Percentiles rank a stretch among this genome's conserved stretches.
phyloP scores from a whole-genome alignment of 2,888 invertebrate genomes.

The Nomada hirtipes region DNA sequence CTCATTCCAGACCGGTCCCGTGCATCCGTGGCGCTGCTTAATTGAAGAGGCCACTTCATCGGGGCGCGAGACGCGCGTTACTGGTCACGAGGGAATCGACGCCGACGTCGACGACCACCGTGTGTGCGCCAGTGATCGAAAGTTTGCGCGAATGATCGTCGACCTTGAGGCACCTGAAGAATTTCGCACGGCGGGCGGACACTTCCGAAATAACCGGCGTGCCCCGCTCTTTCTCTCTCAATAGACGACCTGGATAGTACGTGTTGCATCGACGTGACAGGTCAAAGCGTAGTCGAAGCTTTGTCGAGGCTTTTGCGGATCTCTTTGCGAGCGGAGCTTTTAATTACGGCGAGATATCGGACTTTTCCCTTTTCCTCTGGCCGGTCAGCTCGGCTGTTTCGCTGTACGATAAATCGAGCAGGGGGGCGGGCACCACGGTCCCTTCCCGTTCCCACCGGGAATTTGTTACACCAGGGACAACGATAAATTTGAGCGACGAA shows the following conservation, averaged over 20 bases:
- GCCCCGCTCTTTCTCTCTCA: neutral
- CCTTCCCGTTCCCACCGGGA: conserved; percentile 1
- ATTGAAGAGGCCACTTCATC: conserved; percentile 72
- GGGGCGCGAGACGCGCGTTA: conserved; percentile 71
- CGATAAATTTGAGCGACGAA: conserved; percentile 20
- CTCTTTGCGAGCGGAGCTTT: conserved; percentile 46
- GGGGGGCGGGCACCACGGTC: neutral
- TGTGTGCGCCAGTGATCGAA: conserved; percentile 67
- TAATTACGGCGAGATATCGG: conserved; percentile 61
- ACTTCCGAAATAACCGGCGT: neutral
- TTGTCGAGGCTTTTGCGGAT: conserved; percentile 54
- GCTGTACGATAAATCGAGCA: conserved; percentile 49
- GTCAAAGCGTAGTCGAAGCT: conserved; percentile 44
- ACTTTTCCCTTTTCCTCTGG: conserved; percentile 26
- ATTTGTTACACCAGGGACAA: conserved; percentile 26
- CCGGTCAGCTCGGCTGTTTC: conserved; percentile 19
- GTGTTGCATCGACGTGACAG: conserved; percentile 33
- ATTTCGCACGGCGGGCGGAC: conserved; percentile 24
- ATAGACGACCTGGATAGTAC: conserved; percentile 12
- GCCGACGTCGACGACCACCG: conserved; percentile 22
- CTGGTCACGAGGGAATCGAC: conserved; percentile 66
- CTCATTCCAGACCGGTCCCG: conserved; percentile 60
- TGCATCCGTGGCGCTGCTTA: conserved; percentile 61
- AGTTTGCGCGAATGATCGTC: conserved; percentile 67
- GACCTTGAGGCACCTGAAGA: conserved; percentile 67